phyloP scores from a whole-genome alignment of 2,888 invertebrate genomes.

The Hybos culiciformis region DNA sequence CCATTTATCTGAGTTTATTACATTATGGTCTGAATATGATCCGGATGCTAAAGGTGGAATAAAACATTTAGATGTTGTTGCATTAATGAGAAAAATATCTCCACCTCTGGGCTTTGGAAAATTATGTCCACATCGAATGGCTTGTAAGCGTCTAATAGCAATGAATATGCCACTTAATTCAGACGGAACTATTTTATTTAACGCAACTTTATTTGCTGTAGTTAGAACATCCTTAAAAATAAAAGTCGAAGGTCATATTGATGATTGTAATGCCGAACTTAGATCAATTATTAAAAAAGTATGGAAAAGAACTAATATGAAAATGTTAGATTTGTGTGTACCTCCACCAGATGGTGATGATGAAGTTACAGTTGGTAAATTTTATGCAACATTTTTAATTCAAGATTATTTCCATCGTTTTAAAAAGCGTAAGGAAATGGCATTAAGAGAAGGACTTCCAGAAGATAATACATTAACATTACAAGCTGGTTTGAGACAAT shows the following conservation, averaged over 20 bases:
- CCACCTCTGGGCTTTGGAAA: conserved; percentile 99
- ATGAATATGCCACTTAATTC: conserved; percentile 99
- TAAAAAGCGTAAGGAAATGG: conserved; percentile 91
- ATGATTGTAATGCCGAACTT: conserved; percentile 86
- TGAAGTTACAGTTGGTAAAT: conserved; percentile 98
- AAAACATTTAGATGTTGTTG: conserved; percentile 98
- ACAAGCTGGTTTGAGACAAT: conserved; percentile 87
- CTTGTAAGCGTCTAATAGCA: conserved; percentile 95
- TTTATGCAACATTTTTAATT: conserved; percentile 99
- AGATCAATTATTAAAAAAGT: conserved; percentile 92
- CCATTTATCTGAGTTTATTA: conserved; percentile 98
- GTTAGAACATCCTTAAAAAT: conserved; percentile 93
- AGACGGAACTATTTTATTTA: conserved; percentile 96
- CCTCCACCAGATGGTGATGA: conserved; percentile 98
- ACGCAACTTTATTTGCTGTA: conserved; percentile 95
- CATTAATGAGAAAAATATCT: conserved; percentile 92
- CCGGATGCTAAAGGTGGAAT: conserved; percentile 99
- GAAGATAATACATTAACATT: conserved; percentile 80
- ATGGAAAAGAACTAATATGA: conserved; percentile 94
- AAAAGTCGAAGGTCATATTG: conserved; percentile 92
- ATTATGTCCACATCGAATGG: conserved; percentile 95
- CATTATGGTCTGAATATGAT: conserved; percentile 99
- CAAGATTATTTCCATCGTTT: conserved; percentile 99
- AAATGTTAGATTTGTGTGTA: conserved; percentile 93
- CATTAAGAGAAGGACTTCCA: conserved; percentile 58